These are phyloP conservation scores for Gymnocypris eckloni DNA, from an alignment of 2,797 vertebrate genomes.

Conservation along the genomic window DNA sequence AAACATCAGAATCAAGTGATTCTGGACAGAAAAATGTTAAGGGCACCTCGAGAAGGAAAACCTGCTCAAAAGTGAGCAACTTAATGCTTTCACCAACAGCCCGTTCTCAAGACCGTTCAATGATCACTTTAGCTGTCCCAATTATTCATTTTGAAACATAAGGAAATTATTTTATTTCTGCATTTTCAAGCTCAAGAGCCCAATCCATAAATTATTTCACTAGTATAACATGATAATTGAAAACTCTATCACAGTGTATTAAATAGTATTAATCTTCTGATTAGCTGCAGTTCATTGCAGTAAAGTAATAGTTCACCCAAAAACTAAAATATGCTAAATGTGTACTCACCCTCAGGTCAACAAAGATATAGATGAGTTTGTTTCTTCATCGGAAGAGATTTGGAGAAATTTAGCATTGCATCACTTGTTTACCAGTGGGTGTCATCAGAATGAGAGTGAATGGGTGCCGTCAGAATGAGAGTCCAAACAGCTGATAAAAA, in stretches of 20 bases:
- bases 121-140: background rate
- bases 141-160: background rate
- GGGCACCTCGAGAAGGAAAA: background rate
- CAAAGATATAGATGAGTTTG: background rate
- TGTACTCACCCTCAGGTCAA: background rate
- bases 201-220: background rate
- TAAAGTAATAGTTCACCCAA: background rate
- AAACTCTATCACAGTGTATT: background rate
- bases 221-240: background rate
- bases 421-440: too few species aligned
- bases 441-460: too few species aligned
- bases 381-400: too few species aligned
- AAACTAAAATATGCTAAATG: background rate
- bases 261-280: background rate
- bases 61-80: background rate
- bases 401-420: too few species aligned
- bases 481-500: background rate
- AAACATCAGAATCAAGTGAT: background rate
- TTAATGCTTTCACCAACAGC: background rate
- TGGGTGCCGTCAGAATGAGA: too few species aligned
- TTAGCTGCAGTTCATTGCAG: background rate
- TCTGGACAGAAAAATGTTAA: background rate
- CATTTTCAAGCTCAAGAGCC: background rate
- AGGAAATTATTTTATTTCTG: background rate
- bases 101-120: background rate